Percentiles rank a stretch among this genome's conserved stretches.
Conservation (phyloP, 92 coral and sea anemone species). For the Desmophyllum pertusum region DNA sequence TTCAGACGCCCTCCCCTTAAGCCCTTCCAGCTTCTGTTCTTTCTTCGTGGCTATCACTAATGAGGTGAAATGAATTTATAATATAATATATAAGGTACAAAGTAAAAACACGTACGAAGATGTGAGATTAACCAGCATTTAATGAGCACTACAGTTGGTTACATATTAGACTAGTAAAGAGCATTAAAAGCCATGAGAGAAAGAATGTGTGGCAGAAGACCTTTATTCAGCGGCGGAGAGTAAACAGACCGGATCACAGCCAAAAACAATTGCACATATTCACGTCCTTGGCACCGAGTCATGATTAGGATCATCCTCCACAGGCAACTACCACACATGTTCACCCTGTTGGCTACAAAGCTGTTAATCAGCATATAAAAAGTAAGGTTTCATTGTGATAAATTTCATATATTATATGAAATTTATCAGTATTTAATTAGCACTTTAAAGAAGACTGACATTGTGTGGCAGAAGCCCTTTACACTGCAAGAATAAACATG, state of each 20-base stretch:
- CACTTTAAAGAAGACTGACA: not conserved
- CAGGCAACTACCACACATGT: not conserved
- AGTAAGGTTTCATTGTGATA: not conserved
- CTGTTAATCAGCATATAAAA: too few species aligned
- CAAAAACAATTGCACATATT: not conserved
- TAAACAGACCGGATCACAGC: too few species aligned
- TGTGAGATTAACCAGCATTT: not conserved
- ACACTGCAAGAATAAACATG: not conserved
- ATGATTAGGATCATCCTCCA: not conserved
- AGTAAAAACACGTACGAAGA: not conserved
- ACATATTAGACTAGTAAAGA: constrained; percentile 3
- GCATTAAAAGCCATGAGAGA: not conserved
- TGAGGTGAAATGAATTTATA: too few species aligned
- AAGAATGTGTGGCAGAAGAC: not conserved
- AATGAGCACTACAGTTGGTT: constrained; percentile 11
- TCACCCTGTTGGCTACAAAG: not conserved
- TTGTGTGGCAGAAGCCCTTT: not conserved
- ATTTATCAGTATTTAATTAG: not conserved
- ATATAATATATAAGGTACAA: too few species aligned
- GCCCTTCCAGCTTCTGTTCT: too few species aligned
- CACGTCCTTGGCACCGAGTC: not conserved
- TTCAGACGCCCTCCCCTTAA: too few species aligned
- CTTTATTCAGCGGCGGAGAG: not conserved
- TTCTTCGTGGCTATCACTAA: too few species aligned
- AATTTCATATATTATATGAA: not conserved